These are phyloP conservation scores for Macrotrachela quadricornifera DNA, from an alignment of 1,140 invertebrate species.

Conservation along the genomic window DNA sequence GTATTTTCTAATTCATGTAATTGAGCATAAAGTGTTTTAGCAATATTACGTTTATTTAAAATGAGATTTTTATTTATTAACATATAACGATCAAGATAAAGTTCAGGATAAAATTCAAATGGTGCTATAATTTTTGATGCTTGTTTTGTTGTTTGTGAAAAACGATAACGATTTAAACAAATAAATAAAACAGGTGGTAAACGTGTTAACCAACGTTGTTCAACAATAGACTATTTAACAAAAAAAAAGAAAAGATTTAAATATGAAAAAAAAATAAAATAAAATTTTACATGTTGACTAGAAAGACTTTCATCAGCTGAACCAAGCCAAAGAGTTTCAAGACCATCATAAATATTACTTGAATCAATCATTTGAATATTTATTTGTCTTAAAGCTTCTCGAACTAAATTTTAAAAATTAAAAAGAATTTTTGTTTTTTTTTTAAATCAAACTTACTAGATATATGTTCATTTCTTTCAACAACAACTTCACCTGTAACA, in stretches of 20 bases:
- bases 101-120: conserved; percentile 31
- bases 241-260: neutral
- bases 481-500: too few species aligned
- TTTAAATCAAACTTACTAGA: too few species aligned
- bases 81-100: conserved; percentile 35
- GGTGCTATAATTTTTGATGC: conserved; percentile 31
- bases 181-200: conserved; percentile 33
- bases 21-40: conserved; percentile 28
- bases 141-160: conserved; percentile 11
- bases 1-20: conserved; percentile 22
- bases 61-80: conserved; percentile 30
- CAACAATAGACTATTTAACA: neutral
- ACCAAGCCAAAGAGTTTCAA: conserved; percentile 25
- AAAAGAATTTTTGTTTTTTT: too few species aligned
- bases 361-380: conserved; percentile 32
- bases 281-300: neutral
- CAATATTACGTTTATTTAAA: conserved; percentile 26
- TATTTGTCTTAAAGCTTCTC: conserved; percentile 33
- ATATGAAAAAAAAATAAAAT: neutral
- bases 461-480: too few species aligned
- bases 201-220: conserved; percentile 30
- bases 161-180: conserved; percentile 34
- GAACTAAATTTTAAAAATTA: conserved; percentile 12
- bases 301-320: neutral
- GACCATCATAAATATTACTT: conserved; percentile 29